phyloP scores from a whole-genome alignment of 2,797 vertebrate species.

The Crypturellus tataupa region DNA sequence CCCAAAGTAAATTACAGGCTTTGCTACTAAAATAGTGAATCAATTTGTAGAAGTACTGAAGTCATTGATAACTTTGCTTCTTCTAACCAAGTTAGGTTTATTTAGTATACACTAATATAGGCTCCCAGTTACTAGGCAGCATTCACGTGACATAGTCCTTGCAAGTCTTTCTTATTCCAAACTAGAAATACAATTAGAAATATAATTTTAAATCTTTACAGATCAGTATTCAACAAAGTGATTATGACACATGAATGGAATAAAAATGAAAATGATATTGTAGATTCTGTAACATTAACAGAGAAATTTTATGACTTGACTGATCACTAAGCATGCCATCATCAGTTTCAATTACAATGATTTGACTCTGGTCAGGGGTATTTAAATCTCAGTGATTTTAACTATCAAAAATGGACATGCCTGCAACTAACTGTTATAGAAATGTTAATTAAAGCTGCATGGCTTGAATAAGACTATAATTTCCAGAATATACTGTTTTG shows the following conservation, averaged over 20 bases:
- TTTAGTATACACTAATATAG: neutral
- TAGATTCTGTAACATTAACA: neutral
- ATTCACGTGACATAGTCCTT: neutral
- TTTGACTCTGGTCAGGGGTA: neutral
- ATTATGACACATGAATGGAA: neutral
- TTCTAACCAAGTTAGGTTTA: neutral
- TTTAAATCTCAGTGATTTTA: slow-evolving; percentile 18
- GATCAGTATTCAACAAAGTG: neutral
- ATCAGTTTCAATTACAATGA: neutral
- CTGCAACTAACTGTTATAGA: neutral
- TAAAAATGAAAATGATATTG: neutral
- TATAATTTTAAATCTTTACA: neutral
- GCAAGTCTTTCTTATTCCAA: neutral
- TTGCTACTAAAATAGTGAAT: slow-evolving; percentile 50
- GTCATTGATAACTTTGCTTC: slow-evolving; percentile 35
- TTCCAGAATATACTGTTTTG: neutral
- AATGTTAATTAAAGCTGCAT: neutral
- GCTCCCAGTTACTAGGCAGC: neutral
- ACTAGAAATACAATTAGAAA: neutral
- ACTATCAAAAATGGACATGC: neutral
- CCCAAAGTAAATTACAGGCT: slow-evolving; percentile 17
- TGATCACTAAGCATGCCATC: neutral
- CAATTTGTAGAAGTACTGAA: neutral
- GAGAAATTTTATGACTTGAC: neutral
- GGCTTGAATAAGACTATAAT: neutral